A percentile compares a stretch with the other conserved stretches of the same genome.
phyloP scores from a whole-genome alignment of 2,797 vertebrate genomes.

The Micropoecilia bifurca region DNA sequence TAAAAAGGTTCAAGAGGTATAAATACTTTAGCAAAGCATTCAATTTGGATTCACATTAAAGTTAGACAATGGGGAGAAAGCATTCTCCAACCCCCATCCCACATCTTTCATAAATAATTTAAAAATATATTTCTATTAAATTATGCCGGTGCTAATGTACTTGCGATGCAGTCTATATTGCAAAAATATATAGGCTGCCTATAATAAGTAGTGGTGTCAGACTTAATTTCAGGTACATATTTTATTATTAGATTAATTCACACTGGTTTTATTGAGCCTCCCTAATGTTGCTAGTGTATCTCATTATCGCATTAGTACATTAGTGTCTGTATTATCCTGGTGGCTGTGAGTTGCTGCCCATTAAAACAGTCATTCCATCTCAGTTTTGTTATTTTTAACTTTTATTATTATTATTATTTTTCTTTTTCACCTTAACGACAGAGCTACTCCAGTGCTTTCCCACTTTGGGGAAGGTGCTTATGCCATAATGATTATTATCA shows the following conservation, averaged over 20 bases:
- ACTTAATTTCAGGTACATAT: constrained; percentile 62
- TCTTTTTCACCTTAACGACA: constrained; percentile 77
- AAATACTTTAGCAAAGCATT: not conserved
- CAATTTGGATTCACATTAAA: not conserved
- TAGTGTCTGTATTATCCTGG: constrained; percentile 74
- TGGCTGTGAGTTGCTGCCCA: constrained; percentile 76
- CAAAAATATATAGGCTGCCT: constrained; percentile 16
- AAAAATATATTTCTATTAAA: constrained; percentile 25
- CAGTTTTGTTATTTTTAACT: constrained; percentile 47
- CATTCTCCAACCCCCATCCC: constrained; percentile 6
- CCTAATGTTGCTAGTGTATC: constrained; percentile 70
- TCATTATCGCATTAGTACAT: constrained; percentile 79
- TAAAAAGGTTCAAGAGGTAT: not conserved
- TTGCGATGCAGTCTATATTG: constrained; percentile 17
- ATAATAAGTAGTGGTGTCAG: constrained; percentile 41
- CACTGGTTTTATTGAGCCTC: constrained; percentile 63
- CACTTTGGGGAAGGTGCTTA: constrained; percentile 99
- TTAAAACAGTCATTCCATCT: constrained; percentile 79
- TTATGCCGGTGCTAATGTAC: constrained; percentile 29
- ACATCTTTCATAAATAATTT: constrained; percentile 21
- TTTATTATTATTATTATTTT: constrained; percentile 31
- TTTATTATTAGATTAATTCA: constrained; percentile 71
- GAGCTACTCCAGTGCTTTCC: constrained; percentile 83
- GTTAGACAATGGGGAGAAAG: not conserved
- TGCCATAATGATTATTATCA: constrained; percentile 99